phyloP scores from a whole-genome alignment of 1,140 invertebrate genomes.

The Zaprionus taronus region DNA sequence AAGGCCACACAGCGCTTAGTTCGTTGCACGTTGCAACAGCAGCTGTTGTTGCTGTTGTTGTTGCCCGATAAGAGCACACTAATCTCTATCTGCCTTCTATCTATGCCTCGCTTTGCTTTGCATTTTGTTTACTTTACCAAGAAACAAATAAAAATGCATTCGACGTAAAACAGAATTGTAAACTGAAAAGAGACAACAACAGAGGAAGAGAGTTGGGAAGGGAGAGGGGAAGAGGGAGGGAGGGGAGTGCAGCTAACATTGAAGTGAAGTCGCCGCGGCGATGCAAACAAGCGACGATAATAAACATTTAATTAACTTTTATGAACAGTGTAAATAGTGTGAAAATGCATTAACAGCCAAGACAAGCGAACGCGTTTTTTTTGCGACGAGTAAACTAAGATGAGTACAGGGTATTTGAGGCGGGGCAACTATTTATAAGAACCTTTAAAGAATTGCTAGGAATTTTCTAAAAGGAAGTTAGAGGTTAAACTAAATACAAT shows the following conservation, averaged over 20 bases:
- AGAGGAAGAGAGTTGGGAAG: background rate
- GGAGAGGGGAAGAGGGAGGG: background rate
- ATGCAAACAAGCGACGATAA: conserved; percentile 53
- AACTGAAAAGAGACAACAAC: conserved; percentile 16
- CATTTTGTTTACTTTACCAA: conserved; percentile 70
- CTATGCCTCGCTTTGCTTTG: conserved; percentile 43
- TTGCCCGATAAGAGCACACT: conserved; percentile 58
- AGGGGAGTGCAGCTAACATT: conserved; percentile 18
- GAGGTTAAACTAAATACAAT: no score
- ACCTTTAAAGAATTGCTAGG: background rate
- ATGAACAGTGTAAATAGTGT: conserved; percentile 75
- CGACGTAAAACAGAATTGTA: conserved; percentile 19
- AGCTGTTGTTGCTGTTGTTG: conserved; percentile 21
- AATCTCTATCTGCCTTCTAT: conserved; percentile 60
- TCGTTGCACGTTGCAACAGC: conserved; percentile 50
- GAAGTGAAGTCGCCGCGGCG: conserved; percentile 32
- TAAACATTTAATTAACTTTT: conserved; percentile 83
- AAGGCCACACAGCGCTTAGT: conserved; percentile 35
- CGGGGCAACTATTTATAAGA: background rate
- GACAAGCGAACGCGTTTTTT: conserved; percentile 28
- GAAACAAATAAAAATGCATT: conserved; percentile 69
- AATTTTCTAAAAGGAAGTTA: background rate
- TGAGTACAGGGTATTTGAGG: background rate
- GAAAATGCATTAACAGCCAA: conserved; percentile 57
- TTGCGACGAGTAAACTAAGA: conserved; percentile 4